Evolutionary conservation across 2,888 invertebrate genomes (phyloP).

Genomic region (Leptinotarsa rubiginosa): DNA sequence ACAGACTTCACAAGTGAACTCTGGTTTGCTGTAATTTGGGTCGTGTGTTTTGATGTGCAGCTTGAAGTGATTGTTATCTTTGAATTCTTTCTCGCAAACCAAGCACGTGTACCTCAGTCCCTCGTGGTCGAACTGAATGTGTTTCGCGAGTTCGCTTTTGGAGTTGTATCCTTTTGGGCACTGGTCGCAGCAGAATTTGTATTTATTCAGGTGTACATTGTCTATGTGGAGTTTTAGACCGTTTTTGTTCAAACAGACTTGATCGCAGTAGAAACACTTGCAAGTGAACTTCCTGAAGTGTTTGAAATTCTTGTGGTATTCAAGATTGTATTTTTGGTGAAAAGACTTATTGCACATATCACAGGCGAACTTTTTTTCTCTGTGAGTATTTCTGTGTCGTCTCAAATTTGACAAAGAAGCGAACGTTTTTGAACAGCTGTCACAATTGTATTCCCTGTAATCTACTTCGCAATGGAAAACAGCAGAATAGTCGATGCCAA

Average conservation of each 20-base stretch:
- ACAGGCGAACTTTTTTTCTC: conserved; percentile 47
- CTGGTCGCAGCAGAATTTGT: conserved; percentile 53
- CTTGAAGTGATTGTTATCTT: conserved; percentile 51
- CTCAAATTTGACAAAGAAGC: conserved; percentile 40
- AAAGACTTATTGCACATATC: conserved; percentile 49
- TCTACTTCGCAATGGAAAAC: conserved; percentile 36
- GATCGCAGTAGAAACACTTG: conserved; percentile 49
- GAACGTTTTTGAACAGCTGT: conserved; percentile 47
- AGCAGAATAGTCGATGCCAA: conserved; percentile 29
- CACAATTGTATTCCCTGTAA: conserved; percentile 41
- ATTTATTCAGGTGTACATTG: conserved; percentile 67
- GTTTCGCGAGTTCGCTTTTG: conserved; percentile 46
- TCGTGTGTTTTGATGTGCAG: conserved; percentile 48
- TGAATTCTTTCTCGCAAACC: conserved; percentile 53
- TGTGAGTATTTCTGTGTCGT: conserved; percentile 45
- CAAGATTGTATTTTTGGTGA: conserved; percentile 68
- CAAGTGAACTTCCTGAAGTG: conserved; percentile 39
- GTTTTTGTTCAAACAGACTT: conserved; percentile 47
- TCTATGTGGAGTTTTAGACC: conserved; percentile 47
- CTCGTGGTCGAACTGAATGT: conserved; percentile 52
- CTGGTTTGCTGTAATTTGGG: conserved; percentile 42
- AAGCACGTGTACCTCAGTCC: conserved; percentile 51
- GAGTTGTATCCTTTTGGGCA: conserved; percentile 53
- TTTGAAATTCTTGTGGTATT: conserved; percentile 65
- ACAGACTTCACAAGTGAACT: conserved; percentile 42